A percentile compares a stretch with the other conserved stretches of the same genome.
Evolutionary conservation across 23 tunicate genomes (phyloP).

Genomic region (Halocynthia aurantium): DNA sequence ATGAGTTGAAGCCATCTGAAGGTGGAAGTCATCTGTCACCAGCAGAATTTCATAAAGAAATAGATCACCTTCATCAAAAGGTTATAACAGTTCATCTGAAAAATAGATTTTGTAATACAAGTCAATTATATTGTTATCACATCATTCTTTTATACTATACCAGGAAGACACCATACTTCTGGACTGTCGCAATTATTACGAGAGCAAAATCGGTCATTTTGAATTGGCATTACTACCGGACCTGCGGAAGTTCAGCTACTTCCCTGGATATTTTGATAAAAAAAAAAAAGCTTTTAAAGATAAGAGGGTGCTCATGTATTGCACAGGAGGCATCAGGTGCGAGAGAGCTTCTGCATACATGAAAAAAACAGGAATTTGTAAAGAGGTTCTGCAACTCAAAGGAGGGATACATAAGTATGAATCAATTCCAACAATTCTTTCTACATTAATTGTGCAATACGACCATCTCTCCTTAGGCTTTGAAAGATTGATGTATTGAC

Average conservation of each 20-base stretch:
- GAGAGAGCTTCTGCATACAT: constrained; percentile 79
- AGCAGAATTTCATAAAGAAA: constrained; percentile 41
- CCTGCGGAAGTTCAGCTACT: constrained; percentile 74
- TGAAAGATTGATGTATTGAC: constrained; percentile 3
- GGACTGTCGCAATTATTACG: constrained; percentile 77
- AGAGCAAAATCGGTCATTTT: constrained; percentile 80
- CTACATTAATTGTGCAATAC: too few relatives aligned
- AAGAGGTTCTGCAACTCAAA: constrained; percentile 58
- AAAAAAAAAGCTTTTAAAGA: constrained; percentile 41
- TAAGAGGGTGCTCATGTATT: constrained; percentile 53
- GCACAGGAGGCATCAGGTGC: constrained; percentile 88
- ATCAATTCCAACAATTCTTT: too few relatives aligned
- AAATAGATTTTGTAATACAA: too few relatives aligned
- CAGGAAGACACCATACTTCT: constrained; percentile 35
- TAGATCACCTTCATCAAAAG: not conserved
- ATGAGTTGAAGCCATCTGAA: constrained; percentile 11
- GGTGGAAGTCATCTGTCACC: constrained; percentile 76
- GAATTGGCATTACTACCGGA: constrained; percentile 57
- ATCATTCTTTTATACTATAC: not conserved
- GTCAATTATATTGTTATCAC: not conserved
- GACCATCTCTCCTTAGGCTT: not conserved
- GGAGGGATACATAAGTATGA: constrained; percentile 83
- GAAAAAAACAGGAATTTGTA: constrained; percentile 46
- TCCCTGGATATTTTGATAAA: constrained; percentile 66
- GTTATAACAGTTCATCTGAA: not conserved